These are phyloP conservation scores for Oryzias curvinotus DNA, from an alignment of 2,113 vertebrate genomes.

Conservation along the genomic window DNA sequence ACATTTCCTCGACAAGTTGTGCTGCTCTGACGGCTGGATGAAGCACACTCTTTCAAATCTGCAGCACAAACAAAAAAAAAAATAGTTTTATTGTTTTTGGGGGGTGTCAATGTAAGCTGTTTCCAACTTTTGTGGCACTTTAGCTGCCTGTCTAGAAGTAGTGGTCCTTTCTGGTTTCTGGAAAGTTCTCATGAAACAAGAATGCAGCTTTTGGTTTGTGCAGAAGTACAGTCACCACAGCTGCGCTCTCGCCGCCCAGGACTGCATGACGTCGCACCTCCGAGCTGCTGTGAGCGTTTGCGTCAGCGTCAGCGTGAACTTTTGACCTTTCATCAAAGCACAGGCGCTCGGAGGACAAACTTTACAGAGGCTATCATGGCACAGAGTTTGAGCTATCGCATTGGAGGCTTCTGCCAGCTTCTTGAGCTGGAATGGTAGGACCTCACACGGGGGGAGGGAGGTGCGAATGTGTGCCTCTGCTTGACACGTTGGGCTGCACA, in stretches of 20 bases:
- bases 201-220: constrained; percentile 20
- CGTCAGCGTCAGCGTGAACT: no score
- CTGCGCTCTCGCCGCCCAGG: constrained; percentile 1
- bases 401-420: constrained; percentile 4
- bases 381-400: constrained; percentile 13
- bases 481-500: constrained; percentile 16
- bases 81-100: constrained; percentile 6
- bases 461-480: constrained; percentile 16
- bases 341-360: constrained; percentile 25
- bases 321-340: constrained; percentile 34
- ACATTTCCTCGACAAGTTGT: constrained; percentile 1
- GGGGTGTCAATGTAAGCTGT: constrained; percentile 31
- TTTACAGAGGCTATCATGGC: constrained; percentile 20
- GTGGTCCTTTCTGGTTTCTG: constrained; percentile 25
- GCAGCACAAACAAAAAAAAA: constrained; percentile 52
- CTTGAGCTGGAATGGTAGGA: constrained; percentile 10
- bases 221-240: constrained; percentile 9
- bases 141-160: constrained; percentile 27
- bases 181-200: constrained; percentile 1
- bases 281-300: not conserved
- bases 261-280: not conserved
- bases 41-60: constrained; percentile 46
- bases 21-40: constrained; percentile 8
- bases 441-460: constrained; percentile 10
- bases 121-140: constrained; percentile 15